Evolutionary conservation across 1,140 invertebrate species (phyloP), one percentile per base, ranked within the genome.

Genomic region (Drosophila gunungcola): DNA sequence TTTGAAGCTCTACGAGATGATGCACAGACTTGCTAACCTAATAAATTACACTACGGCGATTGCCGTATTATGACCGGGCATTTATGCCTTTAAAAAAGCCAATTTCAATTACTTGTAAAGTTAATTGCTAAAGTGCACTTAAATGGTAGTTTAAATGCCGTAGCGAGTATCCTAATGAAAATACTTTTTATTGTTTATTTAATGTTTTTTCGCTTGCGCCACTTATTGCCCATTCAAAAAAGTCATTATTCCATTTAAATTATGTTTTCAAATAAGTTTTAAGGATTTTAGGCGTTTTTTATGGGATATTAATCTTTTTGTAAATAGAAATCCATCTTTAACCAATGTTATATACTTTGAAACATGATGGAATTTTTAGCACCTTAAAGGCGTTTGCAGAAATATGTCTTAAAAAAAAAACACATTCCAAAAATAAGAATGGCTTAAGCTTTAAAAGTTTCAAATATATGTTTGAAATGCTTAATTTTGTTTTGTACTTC

Each of bases 11-110:
- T 10, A n/a, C 58, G 13, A 16, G 9, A 41, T 42, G 53, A 58
- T 62, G 7, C 41, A 16, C 53, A 21, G 54, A 58, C 54, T 38
- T 41, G 60, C 16, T 62, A 62, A 42, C 60, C 60, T 41, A 62
- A 56, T 42, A 42, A 62, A 29, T n/a, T 29, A 13, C n/a, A 10
- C 38, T n/a, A 13, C 7, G 21, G 16, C 32, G 32, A 38, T 60
- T 32, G 32, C 13, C n/a, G 12, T n/a, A 7, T 3, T 21, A 58
- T 27, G 42, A 13, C 51, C 16, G 29, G n/a, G 43, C 56, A 51
- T 34, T 41, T 42, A 62, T 27, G 29, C 27, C 48, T 51, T 13
- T 32, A 13, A 41, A 62, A 60, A 42, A 27, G 16, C 16, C 16
- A 21, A 60, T 34, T 58, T 62, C 36, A 62, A 61, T 61, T 61